Evolutionary conservation across 2,113 vertebrate species (phyloP).

Genomic region (Eulemur rufifrons): DNA sequence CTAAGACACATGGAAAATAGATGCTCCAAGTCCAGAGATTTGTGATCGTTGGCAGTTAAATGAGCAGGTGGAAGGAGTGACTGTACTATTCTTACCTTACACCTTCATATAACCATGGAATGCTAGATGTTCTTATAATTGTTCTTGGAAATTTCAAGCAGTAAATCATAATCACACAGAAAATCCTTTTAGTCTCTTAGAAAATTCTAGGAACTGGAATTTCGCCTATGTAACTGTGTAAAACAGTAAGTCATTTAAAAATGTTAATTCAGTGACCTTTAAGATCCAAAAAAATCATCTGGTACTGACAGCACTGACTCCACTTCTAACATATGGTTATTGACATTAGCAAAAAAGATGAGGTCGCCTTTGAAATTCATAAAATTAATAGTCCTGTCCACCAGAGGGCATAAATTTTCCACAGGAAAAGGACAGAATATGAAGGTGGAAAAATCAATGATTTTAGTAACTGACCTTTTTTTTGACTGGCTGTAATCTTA

Average conservation of each 20-base stretch:
- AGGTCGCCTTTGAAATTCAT: constrained; percentile 23
- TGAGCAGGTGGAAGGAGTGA: rapidly evolving
- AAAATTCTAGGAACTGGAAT: background rate
- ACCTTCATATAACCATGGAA: background rate
- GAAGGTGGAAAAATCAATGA: background rate
- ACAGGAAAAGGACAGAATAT: background rate
- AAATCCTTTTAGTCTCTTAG: background rate
- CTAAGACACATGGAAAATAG: background rate
- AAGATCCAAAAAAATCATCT: background rate
- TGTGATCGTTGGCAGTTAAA: background rate
- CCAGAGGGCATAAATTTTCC: constrained; percentile 68
- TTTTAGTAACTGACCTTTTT: constrained; percentile 1
- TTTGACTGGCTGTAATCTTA: background rate
- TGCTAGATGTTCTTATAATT: background rate
- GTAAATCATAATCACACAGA: background rate
- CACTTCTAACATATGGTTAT: background rate
- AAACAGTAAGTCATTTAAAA: background rate
- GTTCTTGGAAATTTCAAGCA: background rate
- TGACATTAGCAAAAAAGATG: background rate
- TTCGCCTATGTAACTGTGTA: background rate
- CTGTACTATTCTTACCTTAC: background rate
- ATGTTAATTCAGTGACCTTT: background rate
- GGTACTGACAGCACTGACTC: background rate
- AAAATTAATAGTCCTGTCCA: constrained; percentile 53
- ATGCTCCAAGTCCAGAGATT: background rate